phyloP scores from a whole-genome alignment of 1,140 invertebrate genomes.

The Cyclargus thomasi region DNA sequence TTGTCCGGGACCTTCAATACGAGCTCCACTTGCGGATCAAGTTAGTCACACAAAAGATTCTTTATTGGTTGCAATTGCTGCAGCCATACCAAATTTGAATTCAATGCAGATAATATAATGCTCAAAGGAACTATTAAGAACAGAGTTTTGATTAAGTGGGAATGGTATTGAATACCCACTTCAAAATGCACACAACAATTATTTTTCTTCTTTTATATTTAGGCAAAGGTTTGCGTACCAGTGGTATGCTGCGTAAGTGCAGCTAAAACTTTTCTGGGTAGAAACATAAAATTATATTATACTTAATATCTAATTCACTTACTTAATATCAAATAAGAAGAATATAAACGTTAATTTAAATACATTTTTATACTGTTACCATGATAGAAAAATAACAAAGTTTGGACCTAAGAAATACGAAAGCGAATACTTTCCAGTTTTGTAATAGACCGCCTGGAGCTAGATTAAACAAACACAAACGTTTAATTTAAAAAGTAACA shows the following conservation, averaged over 20 bases:
- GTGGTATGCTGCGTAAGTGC: not conserved
- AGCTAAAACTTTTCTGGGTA: no score
- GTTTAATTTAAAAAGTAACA: conserved; percentile 8
- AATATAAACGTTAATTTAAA: not conserved
- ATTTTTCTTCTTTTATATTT: not conserved
- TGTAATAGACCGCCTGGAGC: conserved; percentile 14
- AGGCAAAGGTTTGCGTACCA: not conserved
- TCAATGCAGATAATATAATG: conserved; percentile 41
- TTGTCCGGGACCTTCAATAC: no score
- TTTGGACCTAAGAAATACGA: not conserved
- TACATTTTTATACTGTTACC: not conserved
- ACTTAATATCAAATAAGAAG: no score
- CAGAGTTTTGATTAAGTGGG: conserved; percentile 33
- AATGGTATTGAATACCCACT: conserved; percentile 31
- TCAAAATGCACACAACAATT: conserved; percentile 19
- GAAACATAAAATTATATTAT: no score
- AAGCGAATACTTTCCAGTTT: conserved; percentile 10
- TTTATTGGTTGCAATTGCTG: conserved; percentile 36
- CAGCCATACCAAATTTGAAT: conserved; percentile 36
- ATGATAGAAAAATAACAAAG: not conserved
- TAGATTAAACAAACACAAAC: conserved; percentile 12
- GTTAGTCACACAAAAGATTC: conserved; percentile 33
- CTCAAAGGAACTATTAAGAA: conserved; percentile 28
- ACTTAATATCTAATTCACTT: no score
- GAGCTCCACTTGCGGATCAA: not conserved